These are phyloP conservation scores for Aurelia sp. DNA, from an alignment of 30 jellyfish, hydroid and myxozoan genomes.

Conservation along the genomic window DNA sequence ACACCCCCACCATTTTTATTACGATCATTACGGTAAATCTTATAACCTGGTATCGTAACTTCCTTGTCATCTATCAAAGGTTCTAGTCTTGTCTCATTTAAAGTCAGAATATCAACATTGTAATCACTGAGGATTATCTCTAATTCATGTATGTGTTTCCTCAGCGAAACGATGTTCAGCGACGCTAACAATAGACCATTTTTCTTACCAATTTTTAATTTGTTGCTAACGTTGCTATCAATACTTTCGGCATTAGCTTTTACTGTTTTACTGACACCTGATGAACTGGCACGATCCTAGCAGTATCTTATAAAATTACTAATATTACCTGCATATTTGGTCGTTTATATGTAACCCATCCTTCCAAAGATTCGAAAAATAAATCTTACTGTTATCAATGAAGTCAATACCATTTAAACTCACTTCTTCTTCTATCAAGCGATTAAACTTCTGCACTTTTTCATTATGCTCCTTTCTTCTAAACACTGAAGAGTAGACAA, in stretches of 20 bases:
- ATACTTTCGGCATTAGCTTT: neutral
- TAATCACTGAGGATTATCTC: constrained; percentile 5
- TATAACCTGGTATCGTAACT: too few species aligned
- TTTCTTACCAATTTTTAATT: neutral
- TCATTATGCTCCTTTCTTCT: constrained; percentile 15
- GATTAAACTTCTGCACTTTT: constrained; percentile 7
- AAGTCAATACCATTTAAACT: neutral
- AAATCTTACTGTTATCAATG: neutral
- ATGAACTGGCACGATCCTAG: constrained; percentile 19
- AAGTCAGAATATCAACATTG: constrained; percentile 12
- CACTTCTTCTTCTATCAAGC: neutral
- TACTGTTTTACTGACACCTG: neutral
- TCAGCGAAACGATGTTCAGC: constrained; percentile 3
- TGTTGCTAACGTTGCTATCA: neutral
- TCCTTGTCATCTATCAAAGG: neutral
- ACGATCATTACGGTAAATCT: too few species aligned
- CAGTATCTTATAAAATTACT: constrained; percentile 4
- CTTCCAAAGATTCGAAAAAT: constrained; percentile 9
- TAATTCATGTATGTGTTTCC: neutral
- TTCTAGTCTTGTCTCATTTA: neutral
- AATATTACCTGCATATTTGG: constrained; percentile 9
- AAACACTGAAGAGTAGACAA: neutral
- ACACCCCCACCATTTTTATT: too few species aligned
- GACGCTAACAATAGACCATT: constrained; percentile 10
- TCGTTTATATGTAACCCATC: constrained; percentile 9